Evolutionary conservation across 2,888 invertebrate genomes (phyloP).

Genomic region (Clunio marinus): DNA sequence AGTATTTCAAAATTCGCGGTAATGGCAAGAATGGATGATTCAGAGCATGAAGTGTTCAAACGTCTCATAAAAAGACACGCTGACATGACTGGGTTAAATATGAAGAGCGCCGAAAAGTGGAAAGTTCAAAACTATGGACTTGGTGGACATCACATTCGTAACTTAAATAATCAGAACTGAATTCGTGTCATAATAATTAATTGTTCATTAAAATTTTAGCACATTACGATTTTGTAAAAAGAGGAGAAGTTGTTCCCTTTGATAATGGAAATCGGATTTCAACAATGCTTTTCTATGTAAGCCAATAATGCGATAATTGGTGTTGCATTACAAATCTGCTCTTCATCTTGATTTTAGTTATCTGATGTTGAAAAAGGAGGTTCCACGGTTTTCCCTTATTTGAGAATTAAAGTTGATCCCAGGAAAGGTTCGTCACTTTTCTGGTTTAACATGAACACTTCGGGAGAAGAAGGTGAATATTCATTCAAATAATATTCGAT

Average conservation of each 20-base stretch:
- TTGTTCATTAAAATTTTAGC: too few species aligned
- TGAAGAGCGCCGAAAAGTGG: conserved; percentile 58
- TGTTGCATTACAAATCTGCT: too few species aligned
- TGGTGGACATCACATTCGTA: conserved; percentile 60
- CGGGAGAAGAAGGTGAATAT: conserved; percentile 55
- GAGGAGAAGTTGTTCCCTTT: not conserved
- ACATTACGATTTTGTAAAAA: conserved; percentile 44
- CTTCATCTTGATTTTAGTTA: conserved; percentile 50
- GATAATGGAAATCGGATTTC: conserved; percentile 48
- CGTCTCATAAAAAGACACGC: conserved; percentile 54
- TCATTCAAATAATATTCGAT: not conserved
- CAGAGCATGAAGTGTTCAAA: conserved; percentile 51
- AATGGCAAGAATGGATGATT: conserved; percentile 57
- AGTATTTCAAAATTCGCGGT: too few species aligned
- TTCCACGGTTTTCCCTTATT: conserved; percentile 58
- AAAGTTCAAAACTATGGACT: conserved; percentile 61
- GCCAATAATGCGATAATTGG: conserved; percentile 40
- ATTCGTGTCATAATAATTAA: not conserved
- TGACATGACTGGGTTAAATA: conserved; percentile 56
- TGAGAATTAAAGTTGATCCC: conserved; percentile 47
- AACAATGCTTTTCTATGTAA: conserved; percentile 50
- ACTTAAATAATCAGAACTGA: too few species aligned
- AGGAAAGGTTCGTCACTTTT: conserved; percentile 57
- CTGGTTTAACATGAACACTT: conserved; percentile 57
- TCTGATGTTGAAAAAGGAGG: conserved; percentile 58